These are phyloP conservation scores for Lamproptera curius DNA, from an alignment of 2,888 invertebrate species.

Conservation along the genomic window DNA sequence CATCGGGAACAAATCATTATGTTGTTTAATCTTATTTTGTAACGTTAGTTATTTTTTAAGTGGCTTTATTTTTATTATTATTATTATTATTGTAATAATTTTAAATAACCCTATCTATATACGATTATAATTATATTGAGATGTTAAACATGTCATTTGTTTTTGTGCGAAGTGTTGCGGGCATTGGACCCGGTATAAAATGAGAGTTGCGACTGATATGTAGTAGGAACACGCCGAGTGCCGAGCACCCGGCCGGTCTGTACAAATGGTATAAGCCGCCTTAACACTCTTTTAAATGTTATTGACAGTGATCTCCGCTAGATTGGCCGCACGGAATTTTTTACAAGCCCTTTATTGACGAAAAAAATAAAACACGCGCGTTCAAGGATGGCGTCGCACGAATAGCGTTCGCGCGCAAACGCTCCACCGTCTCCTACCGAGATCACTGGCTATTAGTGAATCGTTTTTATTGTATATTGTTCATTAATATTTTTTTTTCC, in stretches of 20 bases:
- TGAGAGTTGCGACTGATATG: conserved; percentile 75
- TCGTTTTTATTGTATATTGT: conserved; percentile 77
- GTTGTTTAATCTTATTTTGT: conserved; percentile 78
- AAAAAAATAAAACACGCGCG: neutral
- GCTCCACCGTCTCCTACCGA: conserved; percentile 26
- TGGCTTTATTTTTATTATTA: conserved; percentile 56
- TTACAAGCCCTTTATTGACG: neutral
- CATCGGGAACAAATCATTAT: conserved; percentile 77
- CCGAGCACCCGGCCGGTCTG: conserved; percentile 59
- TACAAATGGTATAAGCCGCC: conserved; percentile 77
- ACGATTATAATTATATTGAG: conserved; percentile 72
- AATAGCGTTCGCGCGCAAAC: neutral
- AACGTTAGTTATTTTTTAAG: conserved; percentile 77
- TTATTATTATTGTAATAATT: conserved; percentile 23
- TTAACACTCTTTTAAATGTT: conserved; percentile 72
- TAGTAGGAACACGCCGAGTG: conserved; percentile 63
- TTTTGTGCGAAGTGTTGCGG: conserved; percentile 72
- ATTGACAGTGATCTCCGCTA: conserved; percentile 56
- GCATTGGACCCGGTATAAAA: conserved; percentile 56
- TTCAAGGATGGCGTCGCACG: neutral
- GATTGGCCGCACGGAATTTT: conserved; percentile 3
- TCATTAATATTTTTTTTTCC: conserved; percentile 76
- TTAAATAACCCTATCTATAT: conserved; percentile 67
- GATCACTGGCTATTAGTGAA: conserved; percentile 70
- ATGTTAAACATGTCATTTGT: conserved; percentile 76